phyloP scores from a whole-genome alignment of 2,888 invertebrate species.

The Acanthosepion pharaonis region DNA sequence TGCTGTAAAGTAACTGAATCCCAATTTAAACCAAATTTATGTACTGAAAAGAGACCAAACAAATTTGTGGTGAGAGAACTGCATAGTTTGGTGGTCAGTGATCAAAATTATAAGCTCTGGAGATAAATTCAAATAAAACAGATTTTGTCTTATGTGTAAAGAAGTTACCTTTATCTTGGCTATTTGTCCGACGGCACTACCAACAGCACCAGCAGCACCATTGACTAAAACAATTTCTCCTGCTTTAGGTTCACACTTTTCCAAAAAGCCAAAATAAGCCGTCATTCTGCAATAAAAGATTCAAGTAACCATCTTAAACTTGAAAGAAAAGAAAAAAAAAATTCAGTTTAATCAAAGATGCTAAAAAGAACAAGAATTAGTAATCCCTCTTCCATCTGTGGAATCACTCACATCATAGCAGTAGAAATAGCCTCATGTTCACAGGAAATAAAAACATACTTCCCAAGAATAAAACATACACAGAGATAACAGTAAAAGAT shows the following conservation, averaged over 20 bases:
- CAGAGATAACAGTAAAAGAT: too few species aligned
- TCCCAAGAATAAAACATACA: too few species aligned
- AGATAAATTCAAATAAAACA: not conserved
- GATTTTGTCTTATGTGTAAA: not conserved
- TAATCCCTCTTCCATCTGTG: too few species aligned
- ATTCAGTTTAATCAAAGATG: not conserved
- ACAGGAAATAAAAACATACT: too few species aligned
- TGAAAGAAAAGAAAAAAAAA: not conserved
- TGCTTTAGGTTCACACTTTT: constrained; percentile 82
- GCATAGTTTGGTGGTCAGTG: too few species aligned
- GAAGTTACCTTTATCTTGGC: constrained; percentile 81
- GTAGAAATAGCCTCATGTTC: too few species aligned
- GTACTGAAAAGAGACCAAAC: too few species aligned
- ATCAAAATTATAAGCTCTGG: too few species aligned
- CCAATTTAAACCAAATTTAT: too few species aligned
- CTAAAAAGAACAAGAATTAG: not conserved
- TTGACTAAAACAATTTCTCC: constrained; percentile 84
- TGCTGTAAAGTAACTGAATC: too few species aligned
- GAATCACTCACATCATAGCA: too few species aligned
- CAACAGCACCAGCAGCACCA: constrained; percentile 86
- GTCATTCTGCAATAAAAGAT: constrained; percentile 52
- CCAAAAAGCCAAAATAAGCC: constrained; percentile 84
- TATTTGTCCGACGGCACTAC: constrained; percentile 85
- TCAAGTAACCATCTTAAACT: not conserved
- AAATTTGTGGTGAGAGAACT: too few species aligned